Evolutionary conservation across 2,888 invertebrate genomes (phyloP).

Genomic region (Scrobipalpa atriplicella): DNA sequence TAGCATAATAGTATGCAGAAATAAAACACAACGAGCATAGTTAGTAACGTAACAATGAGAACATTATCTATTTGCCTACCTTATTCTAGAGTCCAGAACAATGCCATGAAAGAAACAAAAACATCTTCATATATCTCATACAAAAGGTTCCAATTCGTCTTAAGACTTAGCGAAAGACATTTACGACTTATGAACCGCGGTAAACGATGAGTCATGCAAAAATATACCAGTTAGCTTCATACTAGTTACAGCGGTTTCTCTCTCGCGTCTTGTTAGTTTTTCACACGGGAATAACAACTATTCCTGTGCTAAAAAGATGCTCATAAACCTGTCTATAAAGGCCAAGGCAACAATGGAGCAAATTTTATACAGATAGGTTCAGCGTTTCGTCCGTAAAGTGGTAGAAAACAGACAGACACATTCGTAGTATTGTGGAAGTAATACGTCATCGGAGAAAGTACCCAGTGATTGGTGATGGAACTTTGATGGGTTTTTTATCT

Average conservation of each 20-base stretch:
- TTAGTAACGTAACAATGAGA: slow-evolving; percentile 9
- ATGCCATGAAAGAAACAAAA: slow-evolving; percentile 18
- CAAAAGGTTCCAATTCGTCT: slow-evolving; percentile 13
- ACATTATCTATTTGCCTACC: not conserved
- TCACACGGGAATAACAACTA: not conserved
- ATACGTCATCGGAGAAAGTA: slow-evolving; percentile 9
- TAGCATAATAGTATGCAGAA: not conserved
- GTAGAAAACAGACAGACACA: not conserved
- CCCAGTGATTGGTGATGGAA: not conserved
- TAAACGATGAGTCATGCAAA: not conserved
- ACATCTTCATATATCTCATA: not conserved
- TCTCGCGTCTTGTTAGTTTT: not conserved
- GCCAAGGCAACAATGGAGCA: no score
- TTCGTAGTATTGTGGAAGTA: not conserved
- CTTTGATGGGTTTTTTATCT: slow-evolving; percentile 1
- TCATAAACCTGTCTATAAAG: not conserved
- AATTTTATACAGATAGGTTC: no score
- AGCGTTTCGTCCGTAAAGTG: no score
- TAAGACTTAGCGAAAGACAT: slow-evolving; percentile 10
- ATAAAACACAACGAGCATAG: not conserved
- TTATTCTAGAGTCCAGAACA: not conserved
- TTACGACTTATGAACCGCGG: not conserved
- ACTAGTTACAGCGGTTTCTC: not conserved
- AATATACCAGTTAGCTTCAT: not conserved
- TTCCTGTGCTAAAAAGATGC: no score